Conservation (phyloP, 2,888 invertebrate species). For the Platerodrilus igneus region DNA sequence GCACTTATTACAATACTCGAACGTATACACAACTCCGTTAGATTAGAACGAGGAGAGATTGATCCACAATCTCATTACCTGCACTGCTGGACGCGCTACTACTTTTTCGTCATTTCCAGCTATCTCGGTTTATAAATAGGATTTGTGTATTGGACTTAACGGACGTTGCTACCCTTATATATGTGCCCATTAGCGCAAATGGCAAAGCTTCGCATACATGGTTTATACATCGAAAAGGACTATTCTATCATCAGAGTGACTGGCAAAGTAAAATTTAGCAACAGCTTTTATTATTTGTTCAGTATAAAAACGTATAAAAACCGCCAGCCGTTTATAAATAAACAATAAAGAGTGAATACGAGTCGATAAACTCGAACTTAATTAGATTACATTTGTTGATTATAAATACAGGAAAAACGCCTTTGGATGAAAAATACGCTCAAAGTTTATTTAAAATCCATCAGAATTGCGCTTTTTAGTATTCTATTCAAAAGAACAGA, state of each 20-base stretch:
- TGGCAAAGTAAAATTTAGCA: not conserved
- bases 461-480: conserved; percentile 20
- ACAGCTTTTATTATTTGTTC: conserved; percentile 1
- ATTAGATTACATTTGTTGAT: too few species aligned
- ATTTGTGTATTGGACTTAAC: conserved; percentile 39
- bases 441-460: conserved; percentile 18
- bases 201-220: conserved; percentile 47
- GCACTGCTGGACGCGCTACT: conserved; percentile 21
- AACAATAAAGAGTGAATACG: too few species aligned
- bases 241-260: conserved; percentile 43
- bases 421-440: conserved; percentile 17
- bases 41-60: conserved; percentile 9
- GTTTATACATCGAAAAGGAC: conserved; percentile 47
- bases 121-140: conserved; percentile 37
- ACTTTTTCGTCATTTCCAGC: conserved; percentile 23
- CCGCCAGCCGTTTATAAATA: too few species aligned
- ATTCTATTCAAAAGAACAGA: conserved; percentile 30
- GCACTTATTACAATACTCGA: too few species aligned
- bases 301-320: conserved; percentile 4
- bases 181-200: conserved; percentile 46
- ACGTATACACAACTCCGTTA: too few species aligned
- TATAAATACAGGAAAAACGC: conserved; percentile 15
- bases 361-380: too few species aligned
- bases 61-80: conserved; percentile 21
- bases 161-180: conserved; percentile 38